These are phyloP conservation scores for Leucophenga varia DNA, from an alignment of 1,140 invertebrate genomes.

Conservation along the genomic window DNA sequence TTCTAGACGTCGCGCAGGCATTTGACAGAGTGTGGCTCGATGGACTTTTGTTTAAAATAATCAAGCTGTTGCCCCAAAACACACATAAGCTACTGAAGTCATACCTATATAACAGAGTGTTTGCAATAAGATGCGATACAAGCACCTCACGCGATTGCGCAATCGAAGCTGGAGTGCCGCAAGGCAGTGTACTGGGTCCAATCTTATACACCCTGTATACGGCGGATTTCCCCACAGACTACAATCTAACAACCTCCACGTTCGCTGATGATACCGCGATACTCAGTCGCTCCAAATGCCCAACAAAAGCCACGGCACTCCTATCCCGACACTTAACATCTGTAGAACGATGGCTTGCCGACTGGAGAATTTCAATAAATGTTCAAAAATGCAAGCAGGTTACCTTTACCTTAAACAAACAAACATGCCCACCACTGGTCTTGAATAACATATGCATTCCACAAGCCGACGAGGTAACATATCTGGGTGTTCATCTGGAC, in stretches of 20 bases:
- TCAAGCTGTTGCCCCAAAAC: constrained; percentile 10
- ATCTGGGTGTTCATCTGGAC: not conserved
- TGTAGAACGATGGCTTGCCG: constrained; percentile 20
- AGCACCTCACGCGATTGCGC: constrained; percentile 8
- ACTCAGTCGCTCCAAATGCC: constrained; percentile 6
- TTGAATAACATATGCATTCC: not conserved
- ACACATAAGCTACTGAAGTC: constrained; percentile 20
- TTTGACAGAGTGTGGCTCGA: constrained; percentile 45
- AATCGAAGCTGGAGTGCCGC: constrained; percentile 28
- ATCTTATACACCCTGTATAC: constrained; percentile 20
- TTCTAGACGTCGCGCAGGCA: constrained; percentile 45
- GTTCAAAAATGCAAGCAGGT: constrained; percentile 32
- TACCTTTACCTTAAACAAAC: constrained; percentile 30
- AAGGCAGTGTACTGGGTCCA: constrained; percentile 25
- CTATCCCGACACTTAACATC: constrained; percentile 20
- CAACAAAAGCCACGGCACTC: constrained; percentile 5
- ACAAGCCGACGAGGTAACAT: constrained; percentile 5
- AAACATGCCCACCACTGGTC: not conserved
- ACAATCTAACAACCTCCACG: constrained; percentile 11
- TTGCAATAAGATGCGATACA: constrained; percentile 24
- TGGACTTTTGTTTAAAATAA: constrained; percentile 29
- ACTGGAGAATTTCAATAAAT: constrained; percentile 39
- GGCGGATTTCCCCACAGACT: constrained; percentile 18
- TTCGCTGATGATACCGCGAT: constrained; percentile 39
- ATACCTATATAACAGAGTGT: constrained; percentile 30